These are phyloP conservation scores for Drosophila lacertosa DNA, from an alignment of 1,140 invertebrate genomes.

Conservation along the genomic window DNA sequence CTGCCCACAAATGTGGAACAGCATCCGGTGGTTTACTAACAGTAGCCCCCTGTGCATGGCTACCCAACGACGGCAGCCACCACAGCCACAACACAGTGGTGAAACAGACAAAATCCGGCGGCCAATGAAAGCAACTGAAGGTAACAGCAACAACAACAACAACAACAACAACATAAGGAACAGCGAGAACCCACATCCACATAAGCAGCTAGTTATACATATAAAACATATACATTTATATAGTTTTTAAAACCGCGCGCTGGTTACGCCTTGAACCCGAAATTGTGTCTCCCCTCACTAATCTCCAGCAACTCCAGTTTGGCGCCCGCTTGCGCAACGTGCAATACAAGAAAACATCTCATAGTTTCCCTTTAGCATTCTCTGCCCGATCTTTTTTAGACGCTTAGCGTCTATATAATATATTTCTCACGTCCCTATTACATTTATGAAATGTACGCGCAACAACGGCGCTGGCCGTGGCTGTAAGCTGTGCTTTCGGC, in stretches of 20 bases:
- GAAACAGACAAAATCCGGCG: slow-evolving; percentile 31
- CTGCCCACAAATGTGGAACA: slow-evolving; percentile 81
- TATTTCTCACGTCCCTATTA: slow-evolving; percentile 68
- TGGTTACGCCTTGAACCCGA: slow-evolving; percentile 51
- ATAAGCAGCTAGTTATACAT: slow-evolving; percentile 72
- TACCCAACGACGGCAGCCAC: slow-evolving; percentile 56
- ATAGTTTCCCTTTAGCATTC: slow-evolving; percentile 54
- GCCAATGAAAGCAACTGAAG: slow-evolving; percentile 31
- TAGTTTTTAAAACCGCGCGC: slow-evolving; percentile 65
- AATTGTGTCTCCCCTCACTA: neutral
- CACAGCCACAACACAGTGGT: slow-evolving; percentile 62
- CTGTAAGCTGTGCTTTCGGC: slow-evolving; percentile 64
- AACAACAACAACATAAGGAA: slow-evolving; percentile 25
- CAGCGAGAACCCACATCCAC: slow-evolving; percentile 34
- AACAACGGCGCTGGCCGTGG: slow-evolving; percentile 27
- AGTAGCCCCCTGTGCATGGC: slow-evolving; percentile 74
- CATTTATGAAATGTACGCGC: slow-evolving; percentile 76
- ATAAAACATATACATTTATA: slow-evolving; percentile 28
- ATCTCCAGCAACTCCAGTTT: slow-evolving; percentile 20
- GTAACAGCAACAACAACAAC: slow-evolving; percentile 26
- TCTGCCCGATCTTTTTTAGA: slow-evolving; percentile 50
- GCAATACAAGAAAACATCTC: slow-evolving; percentile 73
- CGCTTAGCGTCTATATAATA: slow-evolving; percentile 63
- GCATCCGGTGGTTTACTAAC: slow-evolving; percentile 84
- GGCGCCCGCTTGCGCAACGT: slow-evolving; percentile 59